phyloP scores from a whole-genome alignment of 2,113 vertebrate genomes.

The Hassar affinis region DNA sequence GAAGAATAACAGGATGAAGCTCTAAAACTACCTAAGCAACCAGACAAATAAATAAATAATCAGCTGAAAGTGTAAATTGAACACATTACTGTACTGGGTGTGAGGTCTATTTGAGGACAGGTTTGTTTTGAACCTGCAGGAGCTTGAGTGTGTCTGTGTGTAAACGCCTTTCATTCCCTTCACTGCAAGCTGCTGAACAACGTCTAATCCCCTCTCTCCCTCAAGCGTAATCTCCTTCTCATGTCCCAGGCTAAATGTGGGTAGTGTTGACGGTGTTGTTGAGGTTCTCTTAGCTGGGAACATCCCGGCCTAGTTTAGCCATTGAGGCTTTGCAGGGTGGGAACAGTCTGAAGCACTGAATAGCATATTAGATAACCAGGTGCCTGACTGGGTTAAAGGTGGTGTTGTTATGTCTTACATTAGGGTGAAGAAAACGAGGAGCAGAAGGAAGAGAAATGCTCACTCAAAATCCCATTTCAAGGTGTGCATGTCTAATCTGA shows the following conservation, averaged over 20 bases:
- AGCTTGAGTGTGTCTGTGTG: conserved; percentile 34
- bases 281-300: conserved; percentile 44
- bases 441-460: not conserved
- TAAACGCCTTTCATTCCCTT: conserved; percentile 43
- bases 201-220: conserved; percentile 51
- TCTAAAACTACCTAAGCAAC: not conserved
- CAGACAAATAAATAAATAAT: not conserved
- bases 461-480: not conserved
- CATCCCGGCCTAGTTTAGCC: conserved; percentile 52
- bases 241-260: conserved; percentile 47
- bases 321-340: conserved; percentile 24
- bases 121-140: conserved; percentile 44
- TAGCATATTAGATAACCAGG: conserved; percentile 4
- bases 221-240: conserved; percentile 49
- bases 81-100: not conserved
- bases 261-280: conserved; percentile 47
- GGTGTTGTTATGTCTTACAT: not conserved
- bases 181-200: conserved; percentile 49
- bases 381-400: not conserved
- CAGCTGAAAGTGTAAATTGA: not conserved
- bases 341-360: conserved; percentile 12
- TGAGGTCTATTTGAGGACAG: conserved; percentile 35
- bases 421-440: not conserved
- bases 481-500: not conserved
- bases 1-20: not conserved